Conservation (phyloP, 1,140 invertebrate genomes). For the Aphaenogaster floridana region DNA sequence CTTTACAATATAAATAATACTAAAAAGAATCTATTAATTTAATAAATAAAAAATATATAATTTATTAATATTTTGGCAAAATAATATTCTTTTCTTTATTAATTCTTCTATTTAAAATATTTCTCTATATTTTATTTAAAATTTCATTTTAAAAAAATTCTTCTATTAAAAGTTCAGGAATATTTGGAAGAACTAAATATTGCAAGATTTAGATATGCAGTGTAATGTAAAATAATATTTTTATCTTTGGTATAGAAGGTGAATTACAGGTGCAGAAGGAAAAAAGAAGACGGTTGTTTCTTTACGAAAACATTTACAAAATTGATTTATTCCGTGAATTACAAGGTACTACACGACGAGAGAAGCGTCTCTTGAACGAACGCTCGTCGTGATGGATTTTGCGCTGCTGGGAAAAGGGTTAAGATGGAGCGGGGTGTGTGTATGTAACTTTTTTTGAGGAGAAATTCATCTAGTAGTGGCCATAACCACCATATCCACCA, state of each 20-base stretch:
- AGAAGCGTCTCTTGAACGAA: conserved; percentile 76
- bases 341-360: conserved; percentile 74
- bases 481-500: conserved; percentile 8
- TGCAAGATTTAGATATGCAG: not conserved
- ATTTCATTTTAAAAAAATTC: not conserved
- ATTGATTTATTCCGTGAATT: conserved; percentile 82
- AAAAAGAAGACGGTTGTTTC: conserved; percentile 48
- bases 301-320: conserved; percentile 83
- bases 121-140: not conserved
- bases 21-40: too few relatives aligned
- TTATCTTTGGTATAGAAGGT: not conserved
- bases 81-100: not conserved
- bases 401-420: conserved; percentile 51
- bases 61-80: too few relatives aligned
- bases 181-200: not conserved
- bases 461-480: conserved; percentile 75
- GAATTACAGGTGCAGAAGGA: not conserved
- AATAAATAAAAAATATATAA: too few relatives aligned
- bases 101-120: not conserved
- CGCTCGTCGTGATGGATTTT: conserved; percentile 75
- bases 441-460: conserved; percentile 37
- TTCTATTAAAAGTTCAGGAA: not conserved
- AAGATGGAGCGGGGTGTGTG: conserved; percentile 19
- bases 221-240: not conserved
- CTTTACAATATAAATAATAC: too few relatives aligned